phyloP scores from a whole-genome alignment of 2,113 vertebrate genomes.

The Grantiella picta region DNA sequence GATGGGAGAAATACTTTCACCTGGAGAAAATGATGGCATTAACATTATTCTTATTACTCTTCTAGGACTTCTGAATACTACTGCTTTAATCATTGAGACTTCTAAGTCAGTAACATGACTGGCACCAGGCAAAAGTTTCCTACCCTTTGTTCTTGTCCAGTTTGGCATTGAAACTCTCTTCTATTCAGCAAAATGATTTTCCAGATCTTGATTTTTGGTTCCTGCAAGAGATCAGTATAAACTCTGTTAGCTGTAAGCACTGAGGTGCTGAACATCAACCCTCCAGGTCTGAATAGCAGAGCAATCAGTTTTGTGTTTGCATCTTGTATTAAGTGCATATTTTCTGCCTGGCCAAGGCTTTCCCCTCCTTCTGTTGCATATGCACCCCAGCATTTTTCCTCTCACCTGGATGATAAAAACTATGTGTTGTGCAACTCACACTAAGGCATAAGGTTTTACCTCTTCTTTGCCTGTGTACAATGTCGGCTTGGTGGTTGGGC shows the following conservation, averaged over 20 bases:
- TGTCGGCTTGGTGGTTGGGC: rapidly evolving
- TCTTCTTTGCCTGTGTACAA: neutral
- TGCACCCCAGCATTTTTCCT: neutral
- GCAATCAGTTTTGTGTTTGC: neutral
- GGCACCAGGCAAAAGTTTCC: neutral
- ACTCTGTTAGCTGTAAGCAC: neutral
- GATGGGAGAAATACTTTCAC: neutral
- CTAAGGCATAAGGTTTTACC: neutral
- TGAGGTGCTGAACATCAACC: neutral
- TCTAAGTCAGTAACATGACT: neutral
- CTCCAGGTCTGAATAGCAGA: neutral
- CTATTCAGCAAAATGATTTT: neutral
- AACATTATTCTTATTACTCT: neutral
- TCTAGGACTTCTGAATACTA: neutral
- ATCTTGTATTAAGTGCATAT: neutral
- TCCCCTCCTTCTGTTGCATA: neutral
- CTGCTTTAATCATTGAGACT: neutral
- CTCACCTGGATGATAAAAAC: neutral
- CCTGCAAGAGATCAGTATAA: neutral
- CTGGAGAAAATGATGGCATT: neutral
- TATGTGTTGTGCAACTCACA: neutral
- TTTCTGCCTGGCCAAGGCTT: neutral
- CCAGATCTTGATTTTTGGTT: neutral
- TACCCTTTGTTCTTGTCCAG: neutral
- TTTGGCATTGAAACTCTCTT: neutral